Percentiles rank a stretch among this genome's conserved stretches.
Conservation (phyloP, 2,113 vertebrate species). For the Arenaria interpres region DNA sequence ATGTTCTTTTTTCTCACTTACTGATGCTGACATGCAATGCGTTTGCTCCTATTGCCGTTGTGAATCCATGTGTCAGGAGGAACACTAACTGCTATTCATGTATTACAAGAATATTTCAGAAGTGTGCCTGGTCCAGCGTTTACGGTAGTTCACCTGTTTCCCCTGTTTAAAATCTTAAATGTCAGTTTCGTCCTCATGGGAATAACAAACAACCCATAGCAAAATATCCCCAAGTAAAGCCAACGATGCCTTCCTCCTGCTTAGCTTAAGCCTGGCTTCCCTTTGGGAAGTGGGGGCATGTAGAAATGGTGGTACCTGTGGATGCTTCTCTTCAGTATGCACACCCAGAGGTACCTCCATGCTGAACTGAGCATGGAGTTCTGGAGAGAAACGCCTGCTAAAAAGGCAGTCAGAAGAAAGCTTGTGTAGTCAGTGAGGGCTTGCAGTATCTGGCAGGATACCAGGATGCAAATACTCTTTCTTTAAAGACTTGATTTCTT, state of each 20-base stretch:
- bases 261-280: neutral
- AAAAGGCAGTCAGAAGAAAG: neutral
- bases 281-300: neutral
- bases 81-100: neutral
- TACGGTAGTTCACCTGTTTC: neutral
- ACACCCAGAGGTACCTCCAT: neutral
- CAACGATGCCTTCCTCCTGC: neutral
- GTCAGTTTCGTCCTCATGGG: neutral
- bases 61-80: neutral
- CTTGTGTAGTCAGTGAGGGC: neutral
- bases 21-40: neutral
- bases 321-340: neutral
- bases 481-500: neutral
- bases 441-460: neutral
- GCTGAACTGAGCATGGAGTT: neutral
- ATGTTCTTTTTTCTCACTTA: neutral
- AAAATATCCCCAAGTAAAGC: neutral
- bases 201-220: neutral
- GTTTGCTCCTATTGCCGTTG: neutral
- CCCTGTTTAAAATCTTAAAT: neutral
- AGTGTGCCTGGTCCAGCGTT: neutral
- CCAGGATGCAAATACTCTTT: neutral
- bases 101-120: neutral
- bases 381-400: neutral
- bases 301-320: neutral